phyloP scores from a whole-genome alignment of 2,113 vertebrate genomes.

The Galemys pyrenaicus region DNA sequence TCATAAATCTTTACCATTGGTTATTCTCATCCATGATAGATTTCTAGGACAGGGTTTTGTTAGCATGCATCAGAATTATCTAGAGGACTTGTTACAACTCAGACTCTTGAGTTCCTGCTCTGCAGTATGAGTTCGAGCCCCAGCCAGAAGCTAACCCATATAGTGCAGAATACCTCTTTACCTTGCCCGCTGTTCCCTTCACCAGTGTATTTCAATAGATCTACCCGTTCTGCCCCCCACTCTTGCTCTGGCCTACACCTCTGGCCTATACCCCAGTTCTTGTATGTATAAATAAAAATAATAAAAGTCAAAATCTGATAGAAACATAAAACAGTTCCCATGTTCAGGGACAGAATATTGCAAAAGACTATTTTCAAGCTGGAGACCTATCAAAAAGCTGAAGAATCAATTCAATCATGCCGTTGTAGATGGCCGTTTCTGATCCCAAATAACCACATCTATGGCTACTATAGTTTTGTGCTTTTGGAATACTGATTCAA shows the following conservation, averaged over 20 bases:
- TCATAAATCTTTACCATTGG: neutral
- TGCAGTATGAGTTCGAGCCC: neutral
- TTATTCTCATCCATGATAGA: neutral
- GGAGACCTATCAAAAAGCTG: neutral
- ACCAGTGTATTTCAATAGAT: too few species aligned
- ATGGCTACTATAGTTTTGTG: neutral
- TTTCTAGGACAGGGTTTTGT: neutral
- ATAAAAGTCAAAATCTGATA: neutral
- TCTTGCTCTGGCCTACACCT: too few species aligned
- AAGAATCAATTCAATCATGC: neutral
- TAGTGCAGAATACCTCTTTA: too few species aligned
- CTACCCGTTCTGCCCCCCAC: too few species aligned
- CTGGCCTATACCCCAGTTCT: too few species aligned
- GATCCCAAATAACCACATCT: neutral
- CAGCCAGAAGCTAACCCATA: too few species aligned
- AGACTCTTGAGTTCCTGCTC: neutral
- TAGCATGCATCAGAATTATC: neutral
- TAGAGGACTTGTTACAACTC: neutral
- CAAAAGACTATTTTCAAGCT: neutral
- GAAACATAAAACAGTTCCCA: neutral
- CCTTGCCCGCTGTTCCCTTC: too few species aligned
- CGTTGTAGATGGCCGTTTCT: neutral
- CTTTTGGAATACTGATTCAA: conserved; percentile 24
- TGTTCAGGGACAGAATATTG: neutral
- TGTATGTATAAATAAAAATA: too few species aligned